phyloP scores from a whole-genome alignment of 2,113 vertebrate species.

The Cygnus atratus region DNA sequence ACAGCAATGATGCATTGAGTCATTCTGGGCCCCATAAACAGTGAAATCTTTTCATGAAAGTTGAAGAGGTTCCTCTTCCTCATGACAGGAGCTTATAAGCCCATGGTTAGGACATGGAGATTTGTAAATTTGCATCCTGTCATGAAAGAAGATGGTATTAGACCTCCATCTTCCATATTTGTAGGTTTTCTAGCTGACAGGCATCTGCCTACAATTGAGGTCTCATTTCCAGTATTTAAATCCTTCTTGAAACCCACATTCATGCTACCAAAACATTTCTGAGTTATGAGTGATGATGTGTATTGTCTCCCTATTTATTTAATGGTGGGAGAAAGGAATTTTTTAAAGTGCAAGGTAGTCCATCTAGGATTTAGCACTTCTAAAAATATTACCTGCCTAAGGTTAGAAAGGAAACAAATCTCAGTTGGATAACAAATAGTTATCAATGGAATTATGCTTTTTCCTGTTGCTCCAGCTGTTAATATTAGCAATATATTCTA shows the following conservation, averaged over 20 bases:
- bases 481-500: background rate
- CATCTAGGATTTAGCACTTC: background rate
- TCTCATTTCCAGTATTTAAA: background rate
- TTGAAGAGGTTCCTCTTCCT: background rate
- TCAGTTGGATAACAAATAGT: background rate
- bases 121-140: background rate
- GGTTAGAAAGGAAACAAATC: background rate
- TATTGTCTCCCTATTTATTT: background rate
- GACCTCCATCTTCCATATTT: background rate
- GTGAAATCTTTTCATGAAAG: background rate
- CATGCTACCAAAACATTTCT: background rate
- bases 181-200: background rate
- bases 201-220: background rate
- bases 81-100: background rate
- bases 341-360: background rate
- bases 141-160: background rate
- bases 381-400: background rate
- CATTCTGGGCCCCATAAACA: background rate
- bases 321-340: background rate
- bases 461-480: background rate
- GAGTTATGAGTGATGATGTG: background rate
- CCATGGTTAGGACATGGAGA: background rate
- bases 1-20: background rate
- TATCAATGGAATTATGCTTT: background rate
- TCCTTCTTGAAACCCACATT: background rate